Conservation (phyloP, 2,113 vertebrate species). For the Blennius ocellaris region DNA sequence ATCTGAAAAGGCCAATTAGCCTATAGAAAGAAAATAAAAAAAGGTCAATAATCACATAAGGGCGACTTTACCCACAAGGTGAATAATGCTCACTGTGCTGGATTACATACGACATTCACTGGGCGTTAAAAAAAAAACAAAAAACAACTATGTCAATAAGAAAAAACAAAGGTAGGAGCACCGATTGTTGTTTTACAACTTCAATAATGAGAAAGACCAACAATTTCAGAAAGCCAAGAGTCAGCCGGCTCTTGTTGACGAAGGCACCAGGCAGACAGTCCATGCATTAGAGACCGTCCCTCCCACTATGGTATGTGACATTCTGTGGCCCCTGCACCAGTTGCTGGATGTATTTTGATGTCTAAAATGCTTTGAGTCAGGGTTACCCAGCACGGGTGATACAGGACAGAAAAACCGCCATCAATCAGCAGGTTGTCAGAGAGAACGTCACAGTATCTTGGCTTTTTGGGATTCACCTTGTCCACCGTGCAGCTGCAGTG, state of each 20-base stretch:
- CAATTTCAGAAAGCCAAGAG: slow-evolving; percentile 34
- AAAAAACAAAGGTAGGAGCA: slow-evolving; percentile 6
- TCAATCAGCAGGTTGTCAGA: slow-evolving; percentile 61
- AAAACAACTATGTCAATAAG: slow-evolving; percentile 25
- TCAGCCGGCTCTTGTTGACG: slow-evolving; percentile 15
- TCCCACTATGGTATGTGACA: slow-evolving; percentile 77
- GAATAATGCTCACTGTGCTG: background rate
- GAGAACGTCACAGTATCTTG: slow-evolving; percentile 37
- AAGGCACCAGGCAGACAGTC: slow-evolving; percentile 37
- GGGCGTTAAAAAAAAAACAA: slow-evolving; percentile 2
- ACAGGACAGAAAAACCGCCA: slow-evolving; percentile 61
- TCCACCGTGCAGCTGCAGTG: slow-evolving; percentile 52
- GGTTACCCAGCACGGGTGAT: slow-evolving; percentile 74
- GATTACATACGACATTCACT: background rate
- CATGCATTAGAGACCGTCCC: slow-evolving; percentile 70
- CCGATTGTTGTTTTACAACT: slow-evolving; percentile 13
- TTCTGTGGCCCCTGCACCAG: slow-evolving; percentile 68
- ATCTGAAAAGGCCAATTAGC: background rate
- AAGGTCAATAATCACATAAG: slow-evolving; percentile 3
- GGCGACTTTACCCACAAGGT: slow-evolving; percentile 10
- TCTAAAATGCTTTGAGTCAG: slow-evolving; percentile 81
- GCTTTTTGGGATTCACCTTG: slow-evolving; percentile 60
- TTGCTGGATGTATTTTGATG: slow-evolving; percentile 78
- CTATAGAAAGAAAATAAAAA: background rate
- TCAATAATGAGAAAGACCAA: slow-evolving; percentile 35